These are phyloP conservation scores for Drosophila baimaii DNA, from an alignment of 1,140 invertebrate species.

Conservation along the genomic window DNA sequence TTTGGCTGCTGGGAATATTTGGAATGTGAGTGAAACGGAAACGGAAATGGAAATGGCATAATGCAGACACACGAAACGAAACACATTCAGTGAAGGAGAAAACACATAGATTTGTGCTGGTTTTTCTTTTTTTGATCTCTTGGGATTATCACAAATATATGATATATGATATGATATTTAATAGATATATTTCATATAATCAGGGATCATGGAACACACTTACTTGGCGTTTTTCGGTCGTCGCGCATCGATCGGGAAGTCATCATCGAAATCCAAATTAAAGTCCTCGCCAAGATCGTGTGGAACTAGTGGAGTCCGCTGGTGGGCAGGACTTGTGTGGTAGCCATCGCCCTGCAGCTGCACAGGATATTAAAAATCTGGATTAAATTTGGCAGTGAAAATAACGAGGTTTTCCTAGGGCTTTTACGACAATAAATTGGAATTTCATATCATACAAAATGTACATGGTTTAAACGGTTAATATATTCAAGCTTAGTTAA, in stretches of 20 bases:
- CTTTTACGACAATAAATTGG: slow-evolving; percentile 75
- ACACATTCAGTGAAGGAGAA: slow-evolving; percentile 19
- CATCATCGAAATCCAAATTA: slow-evolving; percentile 85
- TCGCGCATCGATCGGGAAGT: slow-evolving; percentile 80
- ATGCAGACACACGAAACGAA: slow-evolving; percentile 37
- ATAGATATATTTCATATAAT: not conserved
- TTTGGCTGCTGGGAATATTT: not conserved
- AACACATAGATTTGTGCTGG: slow-evolving; percentile 27
- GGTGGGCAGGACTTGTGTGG: slow-evolving; percentile 92
- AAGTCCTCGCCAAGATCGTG: slow-evolving; percentile 86
- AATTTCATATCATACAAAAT: slow-evolving; percentile 53
- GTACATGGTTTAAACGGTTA: not conserved
- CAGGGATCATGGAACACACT: slow-evolving; percentile 84
- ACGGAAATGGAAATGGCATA: slow-evolving; percentile 17
- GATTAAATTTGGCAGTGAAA: not conserved
- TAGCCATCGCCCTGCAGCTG: slow-evolving; percentile 92
- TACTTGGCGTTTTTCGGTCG: slow-evolving; percentile 94
- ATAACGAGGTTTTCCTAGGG: not conserved
- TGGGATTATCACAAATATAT: slow-evolving; percentile 7
- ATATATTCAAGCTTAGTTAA: slow-evolving; percentile 4
- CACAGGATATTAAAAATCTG: slow-evolving; percentile 10
- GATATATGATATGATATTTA: not conserved
- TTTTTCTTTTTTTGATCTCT: not conserved
- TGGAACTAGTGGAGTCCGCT: slow-evolving; percentile 87
- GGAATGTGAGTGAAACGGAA: slow-evolving; percentile 16